These are phyloP conservation scores for Desmodus rotundus DNA, from an alignment of 2,113 vertebrate genomes.

Conservation along the genomic window DNA sequence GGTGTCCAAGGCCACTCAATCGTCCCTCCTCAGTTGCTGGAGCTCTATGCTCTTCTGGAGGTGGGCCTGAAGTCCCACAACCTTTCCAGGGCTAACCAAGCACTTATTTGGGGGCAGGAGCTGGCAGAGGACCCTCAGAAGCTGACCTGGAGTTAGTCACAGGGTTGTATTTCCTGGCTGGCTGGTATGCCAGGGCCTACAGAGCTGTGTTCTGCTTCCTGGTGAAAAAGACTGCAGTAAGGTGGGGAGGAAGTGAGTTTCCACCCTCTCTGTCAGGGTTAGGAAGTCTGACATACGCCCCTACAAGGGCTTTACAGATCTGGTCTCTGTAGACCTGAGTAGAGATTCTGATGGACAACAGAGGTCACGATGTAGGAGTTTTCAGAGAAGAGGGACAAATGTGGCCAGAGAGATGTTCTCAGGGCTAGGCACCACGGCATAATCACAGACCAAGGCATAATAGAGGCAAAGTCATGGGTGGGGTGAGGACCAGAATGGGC, in stretches of 20 bases:
- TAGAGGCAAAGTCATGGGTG: neutral
- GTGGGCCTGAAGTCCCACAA: neutral
- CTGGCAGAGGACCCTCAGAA: neutral
- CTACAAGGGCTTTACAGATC: neutral
- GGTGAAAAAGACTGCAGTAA: neutral
- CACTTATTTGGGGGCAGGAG: neutral
- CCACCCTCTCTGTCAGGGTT: neutral
- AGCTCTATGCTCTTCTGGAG: neutral
- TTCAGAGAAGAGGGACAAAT: neutral
- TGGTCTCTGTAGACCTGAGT: neutral
- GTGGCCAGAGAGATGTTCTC: neutral
- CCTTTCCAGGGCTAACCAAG: neutral
- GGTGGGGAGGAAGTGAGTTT: neutral
- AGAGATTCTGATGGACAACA: neutral
- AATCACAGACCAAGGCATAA: neutral
- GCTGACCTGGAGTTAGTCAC: neutral
- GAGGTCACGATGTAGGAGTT: neutral
- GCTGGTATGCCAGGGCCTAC: neutral
- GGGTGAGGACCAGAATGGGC: neutral
- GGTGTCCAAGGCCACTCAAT: no score
- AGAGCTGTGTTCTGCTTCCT: neutral
- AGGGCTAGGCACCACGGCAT: neutral
- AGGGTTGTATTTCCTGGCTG: neutral
- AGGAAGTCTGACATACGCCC: neutral
- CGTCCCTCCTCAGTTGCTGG: neutral